Base-by-base conservation (phyloP, 2,888 invertebrate genomes). In the Atherix ibis region DNA sequence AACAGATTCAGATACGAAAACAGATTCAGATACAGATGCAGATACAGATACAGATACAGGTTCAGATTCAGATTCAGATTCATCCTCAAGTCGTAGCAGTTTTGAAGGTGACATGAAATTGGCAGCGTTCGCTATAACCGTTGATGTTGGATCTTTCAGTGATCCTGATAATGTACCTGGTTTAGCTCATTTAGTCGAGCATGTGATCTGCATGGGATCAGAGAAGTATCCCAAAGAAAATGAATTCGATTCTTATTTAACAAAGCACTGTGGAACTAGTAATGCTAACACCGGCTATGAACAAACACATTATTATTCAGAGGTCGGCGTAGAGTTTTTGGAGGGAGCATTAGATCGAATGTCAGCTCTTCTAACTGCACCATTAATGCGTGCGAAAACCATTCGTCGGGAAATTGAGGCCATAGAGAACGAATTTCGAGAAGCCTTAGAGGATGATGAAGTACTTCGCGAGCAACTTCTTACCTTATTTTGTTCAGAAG, bases 121-220 rank as follows among this genome's bases (percentile, higher is more conserved):
- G 70, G 81, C 83, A 12, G 84, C 84, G 1, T 80, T 81, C 47
- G 76, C 76, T 5, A 58, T 87, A 1, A 71, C 74, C 43, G 73
- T 85, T 9, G 75, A 77, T 15, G 82, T 79, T 14, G 85, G 87
- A 1, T 68, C 68, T 48, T 87, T 82, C 60, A 77, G 77, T 48
- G 84, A 87, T 58, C 84, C 84, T 0, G 58, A 64, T 5, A 67
- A 69, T 47, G 73, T 84, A 35, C 82, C 77, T 45, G 87, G 87
- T 0, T 56, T 87, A 53, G 82, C 85, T 1, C 87, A 87, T 56
- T 85, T 87, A 53, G 66, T 87, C 3, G 87, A 87, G 49, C 87
- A 87, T 54, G 85, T 92, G 89, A 61, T 92, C 15, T 92, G 89
- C 52, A 91, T 91, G 89, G 92, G 91, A 19, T 88, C 85, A 44